phyloP scores from a whole-genome alignment of 2,113 vertebrate genomes.

The Camelus bactrianus region DNA sequence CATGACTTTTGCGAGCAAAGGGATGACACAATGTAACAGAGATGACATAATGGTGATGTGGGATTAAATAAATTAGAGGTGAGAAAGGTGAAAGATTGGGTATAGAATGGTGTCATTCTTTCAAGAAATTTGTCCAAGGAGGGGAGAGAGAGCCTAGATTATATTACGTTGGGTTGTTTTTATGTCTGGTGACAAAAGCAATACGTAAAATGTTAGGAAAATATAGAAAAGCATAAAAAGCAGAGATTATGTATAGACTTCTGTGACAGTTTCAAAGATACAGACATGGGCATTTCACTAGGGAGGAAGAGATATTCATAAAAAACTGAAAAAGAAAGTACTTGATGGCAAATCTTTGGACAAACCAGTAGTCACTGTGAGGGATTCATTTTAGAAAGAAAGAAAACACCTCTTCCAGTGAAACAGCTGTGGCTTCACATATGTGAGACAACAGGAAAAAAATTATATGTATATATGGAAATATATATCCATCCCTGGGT shows the following conservation, averaged over 20 bases:
- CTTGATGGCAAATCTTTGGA: not conserved
- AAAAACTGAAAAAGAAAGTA: not conserved
- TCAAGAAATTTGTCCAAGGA: not conserved
- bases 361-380: not conserved
- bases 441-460: not conserved
- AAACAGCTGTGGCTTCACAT: not conserved
- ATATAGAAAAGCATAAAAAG: not conserved
- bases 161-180: not conserved
- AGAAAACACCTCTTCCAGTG: not conserved
- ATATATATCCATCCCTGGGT: not conserved
- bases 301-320: not conserved
- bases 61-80: not conserved
- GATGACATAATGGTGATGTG: not conserved
- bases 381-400: not conserved
- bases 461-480: not conserved
- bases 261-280: not conserved
- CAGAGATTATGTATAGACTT: not conserved
- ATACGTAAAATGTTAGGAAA: not conserved
- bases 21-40: not conserved
- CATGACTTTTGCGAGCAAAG: not conserved
- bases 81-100: not conserved
- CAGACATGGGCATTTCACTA: not conserved
- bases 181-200: not conserved
- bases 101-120: not conserved
- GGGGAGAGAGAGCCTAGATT: not conserved